phyloP scores from a whole-genome alignment of 2,888 invertebrate species.

The Lysandra coridon region DNA sequence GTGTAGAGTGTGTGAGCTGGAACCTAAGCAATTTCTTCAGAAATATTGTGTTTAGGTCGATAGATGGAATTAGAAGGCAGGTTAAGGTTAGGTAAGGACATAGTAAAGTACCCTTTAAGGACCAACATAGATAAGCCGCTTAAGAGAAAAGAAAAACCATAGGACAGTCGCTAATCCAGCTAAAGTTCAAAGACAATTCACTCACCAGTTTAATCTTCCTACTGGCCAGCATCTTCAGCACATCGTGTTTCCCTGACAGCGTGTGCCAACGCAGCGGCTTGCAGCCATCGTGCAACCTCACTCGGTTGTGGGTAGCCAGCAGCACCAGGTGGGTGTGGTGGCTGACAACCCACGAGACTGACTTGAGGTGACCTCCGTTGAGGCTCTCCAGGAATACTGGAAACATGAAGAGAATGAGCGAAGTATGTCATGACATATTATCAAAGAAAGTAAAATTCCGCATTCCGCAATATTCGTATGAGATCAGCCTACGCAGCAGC shows the following conservation, averaged over 20 bases:
- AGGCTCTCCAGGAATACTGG: slow-evolving; percentile 85
- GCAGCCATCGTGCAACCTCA: slow-evolving; percentile 84
- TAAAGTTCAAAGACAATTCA: slow-evolving; percentile 34
- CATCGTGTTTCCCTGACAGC: slow-evolving; percentile 80
- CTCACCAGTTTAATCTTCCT: slow-evolving; percentile 81
- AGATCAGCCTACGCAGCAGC: no score
- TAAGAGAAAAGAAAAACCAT: no score
- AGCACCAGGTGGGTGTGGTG: slow-evolving; percentile 78
- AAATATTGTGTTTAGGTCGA: no score
- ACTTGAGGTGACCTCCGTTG: slow-evolving; percentile 78
- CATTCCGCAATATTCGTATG: no score
- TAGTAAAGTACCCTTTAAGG: no score
- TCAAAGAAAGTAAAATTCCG: no score
- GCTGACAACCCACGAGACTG: slow-evolving; percentile 82
- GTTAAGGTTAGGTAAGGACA: no score
- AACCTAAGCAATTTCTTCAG: no score
- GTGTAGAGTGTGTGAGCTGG: no score
- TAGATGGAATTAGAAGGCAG: no score
- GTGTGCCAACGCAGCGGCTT: slow-evolving; percentile 82
- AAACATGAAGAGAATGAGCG: slow-evolving; percentile 38
- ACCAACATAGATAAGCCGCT: no score
- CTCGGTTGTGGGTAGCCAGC: slow-evolving; percentile 80
- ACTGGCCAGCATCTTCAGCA: slow-evolving; percentile 76
- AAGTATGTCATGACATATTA: background rate
- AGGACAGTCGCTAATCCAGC: no score